Evolutionary conservation across 2,888 invertebrate genomes (phyloP).

Genomic region (Lepidochitona cinerea): DNA sequence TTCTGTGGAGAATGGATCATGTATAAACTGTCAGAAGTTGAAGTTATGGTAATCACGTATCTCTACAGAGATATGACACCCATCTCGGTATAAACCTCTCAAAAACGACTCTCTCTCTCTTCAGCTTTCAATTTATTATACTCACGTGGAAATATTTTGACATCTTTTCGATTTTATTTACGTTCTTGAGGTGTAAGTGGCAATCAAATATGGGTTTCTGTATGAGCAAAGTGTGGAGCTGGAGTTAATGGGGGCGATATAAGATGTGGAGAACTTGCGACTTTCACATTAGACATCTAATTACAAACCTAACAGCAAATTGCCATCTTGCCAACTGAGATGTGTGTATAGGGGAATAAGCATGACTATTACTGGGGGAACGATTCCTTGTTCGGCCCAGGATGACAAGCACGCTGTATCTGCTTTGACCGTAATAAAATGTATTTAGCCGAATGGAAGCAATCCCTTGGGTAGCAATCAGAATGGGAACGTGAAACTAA

Average conservation of each 20-base stretch:
- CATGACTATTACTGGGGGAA: too few species aligned
- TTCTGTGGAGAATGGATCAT: too few species aligned
- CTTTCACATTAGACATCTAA: not conserved
- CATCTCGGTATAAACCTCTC: too few species aligned
- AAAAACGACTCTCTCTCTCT: too few species aligned
- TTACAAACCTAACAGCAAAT: not conserved
- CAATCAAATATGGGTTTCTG: not conserved
- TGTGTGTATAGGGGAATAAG: too few species aligned
- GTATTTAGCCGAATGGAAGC: not conserved
- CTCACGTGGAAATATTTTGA: slow-evolving; percentile 1
- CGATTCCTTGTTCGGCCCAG: too few species aligned
- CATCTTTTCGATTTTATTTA: not conserved
- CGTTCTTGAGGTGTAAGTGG: not conserved
- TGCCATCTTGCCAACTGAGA: too few species aligned
- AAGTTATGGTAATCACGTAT: too few species aligned
- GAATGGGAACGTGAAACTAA: not conserved
- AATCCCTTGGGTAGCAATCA: not conserved
- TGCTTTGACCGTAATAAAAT: not conserved
- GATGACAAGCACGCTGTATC: too few species aligned
- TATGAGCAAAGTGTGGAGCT: not conserved
- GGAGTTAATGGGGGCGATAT: not conserved
- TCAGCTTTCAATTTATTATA: too few species aligned
- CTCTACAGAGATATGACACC: too few species aligned
- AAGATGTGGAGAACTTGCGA: not conserved
- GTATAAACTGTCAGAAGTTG: too few species aligned